phyloP scores from a whole-genome alignment of 2,888 invertebrate species.

The Ormyrus labotus region DNA sequence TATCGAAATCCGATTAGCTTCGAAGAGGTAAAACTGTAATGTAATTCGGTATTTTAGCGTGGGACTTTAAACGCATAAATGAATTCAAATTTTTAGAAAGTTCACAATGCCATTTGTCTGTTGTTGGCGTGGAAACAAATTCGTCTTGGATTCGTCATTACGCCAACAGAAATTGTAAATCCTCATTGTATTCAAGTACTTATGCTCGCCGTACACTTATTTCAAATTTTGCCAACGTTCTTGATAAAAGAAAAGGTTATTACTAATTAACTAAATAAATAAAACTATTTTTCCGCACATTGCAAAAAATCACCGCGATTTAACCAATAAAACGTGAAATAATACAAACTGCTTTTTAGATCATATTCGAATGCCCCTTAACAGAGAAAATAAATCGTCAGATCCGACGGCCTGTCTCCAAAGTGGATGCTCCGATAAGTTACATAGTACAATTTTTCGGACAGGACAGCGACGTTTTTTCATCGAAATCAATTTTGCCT shows the following conservation, averaged over 20 bases:
- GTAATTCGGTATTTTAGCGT: background rate
- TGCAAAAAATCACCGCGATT: background rate
- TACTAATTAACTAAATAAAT: background rate
- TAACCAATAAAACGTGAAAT: background rate
- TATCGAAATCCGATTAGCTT: conserved; percentile 73
- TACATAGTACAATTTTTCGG: conserved; percentile 64
- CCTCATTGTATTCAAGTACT: conserved; percentile 80
- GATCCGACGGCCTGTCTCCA: conserved; percentile 60
- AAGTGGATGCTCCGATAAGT: conserved; percentile 56
- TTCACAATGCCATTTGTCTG: conserved; percentile 80
- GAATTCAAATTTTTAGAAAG: conserved; percentile 61
- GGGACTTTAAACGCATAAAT: too few relatives aligned
- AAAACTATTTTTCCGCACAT: too few relatives aligned
- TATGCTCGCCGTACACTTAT: conserved; percentile 79
- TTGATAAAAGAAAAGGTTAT: conserved; percentile 62
- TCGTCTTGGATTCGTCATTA: conserved; percentile 78
- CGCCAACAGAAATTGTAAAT: conserved; percentile 77
- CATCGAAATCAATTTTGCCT: conserved; percentile 56
- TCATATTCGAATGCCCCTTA: conserved; percentile 62
- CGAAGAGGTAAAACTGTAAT: conserved; percentile 68
- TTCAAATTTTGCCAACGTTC: conserved; percentile 78
- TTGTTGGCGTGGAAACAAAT: conserved; percentile 78
- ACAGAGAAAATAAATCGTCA: conserved; percentile 57
- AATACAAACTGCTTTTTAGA: conserved; percentile 47
- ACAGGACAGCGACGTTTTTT: conserved; percentile 62